Evolutionary conservation across 2,797 vertebrate species (phyloP).

Genomic region (Sebastes kiyomatsui): DNA sequence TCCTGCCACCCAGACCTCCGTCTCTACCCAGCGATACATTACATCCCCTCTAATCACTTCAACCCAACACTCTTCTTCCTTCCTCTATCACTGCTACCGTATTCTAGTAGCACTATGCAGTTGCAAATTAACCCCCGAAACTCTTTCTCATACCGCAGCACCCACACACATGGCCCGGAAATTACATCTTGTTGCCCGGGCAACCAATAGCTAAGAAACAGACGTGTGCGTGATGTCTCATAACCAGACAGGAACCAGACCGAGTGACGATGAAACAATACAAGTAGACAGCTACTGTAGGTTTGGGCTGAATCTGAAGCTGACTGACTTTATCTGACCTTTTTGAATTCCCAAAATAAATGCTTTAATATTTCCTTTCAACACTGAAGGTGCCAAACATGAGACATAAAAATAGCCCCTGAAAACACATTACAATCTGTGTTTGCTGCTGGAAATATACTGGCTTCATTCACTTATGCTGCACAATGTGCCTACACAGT

Average conservation of each 20-base stretch:
- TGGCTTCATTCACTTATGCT: neutral
- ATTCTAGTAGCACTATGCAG: neutral
- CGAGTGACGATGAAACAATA: neutral
- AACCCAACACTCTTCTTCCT: neutral
- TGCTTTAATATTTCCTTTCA: neutral
- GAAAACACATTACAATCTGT: neutral
- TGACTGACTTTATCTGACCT: neutral
- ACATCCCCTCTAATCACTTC: neutral
- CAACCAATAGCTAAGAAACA: conserved; percentile 10
- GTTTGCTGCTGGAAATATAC: neutral
- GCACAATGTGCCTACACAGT: neutral
- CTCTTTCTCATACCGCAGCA: neutral
- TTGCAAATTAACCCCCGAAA: neutral
- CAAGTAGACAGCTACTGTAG: neutral
- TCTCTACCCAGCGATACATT: neutral
- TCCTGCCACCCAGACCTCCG: neutral
- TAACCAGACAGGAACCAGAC: conserved; percentile 25
- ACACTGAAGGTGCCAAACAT: neutral
- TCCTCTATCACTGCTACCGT: neutral
- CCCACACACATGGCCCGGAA: neutral
- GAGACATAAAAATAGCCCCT: neutral
- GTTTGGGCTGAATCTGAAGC: neutral
- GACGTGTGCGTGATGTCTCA: neutral
- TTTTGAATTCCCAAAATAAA: neutral
- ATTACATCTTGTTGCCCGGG: neutral